phyloP scores from a whole-genome alignment of 2,113 vertebrate genomes.

The Pitta sordida region DNA sequence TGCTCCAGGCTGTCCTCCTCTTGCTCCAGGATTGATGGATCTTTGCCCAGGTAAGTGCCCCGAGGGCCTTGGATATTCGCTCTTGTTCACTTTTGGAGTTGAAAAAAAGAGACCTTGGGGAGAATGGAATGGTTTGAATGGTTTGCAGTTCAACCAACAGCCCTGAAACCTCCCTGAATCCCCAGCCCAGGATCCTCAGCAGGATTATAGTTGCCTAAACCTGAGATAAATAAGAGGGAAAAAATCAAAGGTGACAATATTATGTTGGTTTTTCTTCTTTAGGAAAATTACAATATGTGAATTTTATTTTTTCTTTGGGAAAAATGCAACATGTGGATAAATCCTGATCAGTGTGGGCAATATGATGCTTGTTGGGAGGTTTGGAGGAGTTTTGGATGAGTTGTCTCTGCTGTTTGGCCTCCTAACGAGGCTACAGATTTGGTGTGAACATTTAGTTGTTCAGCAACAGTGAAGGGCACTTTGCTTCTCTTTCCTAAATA shows the following conservation, averaged over 20 bases:
- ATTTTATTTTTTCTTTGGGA: background rate
- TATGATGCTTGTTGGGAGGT: no score
- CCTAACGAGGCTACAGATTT: background rate
- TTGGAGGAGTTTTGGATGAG: background rate
- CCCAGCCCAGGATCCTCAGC: background rate
- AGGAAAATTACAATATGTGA: background rate
- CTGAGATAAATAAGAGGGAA: background rate
- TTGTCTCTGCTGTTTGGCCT: background rate
- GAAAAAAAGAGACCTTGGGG: background rate
- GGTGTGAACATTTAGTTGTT: background rate
- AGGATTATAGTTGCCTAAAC: background rate
- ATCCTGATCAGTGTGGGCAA: background rate
- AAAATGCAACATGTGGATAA: background rate
- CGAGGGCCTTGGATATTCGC: fast-evolving
- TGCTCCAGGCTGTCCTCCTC: fast-evolving
- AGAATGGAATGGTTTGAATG: background rate
- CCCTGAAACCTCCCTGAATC: fast-evolving
- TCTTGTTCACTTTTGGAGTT: fast-evolving
- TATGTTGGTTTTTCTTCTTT: background rate
- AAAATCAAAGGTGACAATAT: background rate
- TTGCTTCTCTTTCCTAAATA: background rate
- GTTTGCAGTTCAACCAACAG: background rate
- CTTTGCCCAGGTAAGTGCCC: background rate
- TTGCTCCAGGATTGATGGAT: fast-evolving
- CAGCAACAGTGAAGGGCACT: background rate